phyloP scores from a whole-genome alignment of 2,113 vertebrate genomes.

The Sinocyclocheilus grahami region DNA sequence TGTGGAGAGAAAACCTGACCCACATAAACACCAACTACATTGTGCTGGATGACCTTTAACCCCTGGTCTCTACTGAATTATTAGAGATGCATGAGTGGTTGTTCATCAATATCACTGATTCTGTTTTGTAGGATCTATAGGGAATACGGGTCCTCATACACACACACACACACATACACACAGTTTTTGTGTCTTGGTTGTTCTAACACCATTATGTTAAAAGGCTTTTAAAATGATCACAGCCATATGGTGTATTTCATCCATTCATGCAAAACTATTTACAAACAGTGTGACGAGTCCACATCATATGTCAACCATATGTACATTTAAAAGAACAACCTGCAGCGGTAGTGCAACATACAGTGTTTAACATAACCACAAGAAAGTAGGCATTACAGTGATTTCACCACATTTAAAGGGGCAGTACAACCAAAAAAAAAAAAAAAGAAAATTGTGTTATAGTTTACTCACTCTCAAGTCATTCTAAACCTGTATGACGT shows the following conservation, averaged over 20 bases:
- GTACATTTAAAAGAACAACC: background rate
- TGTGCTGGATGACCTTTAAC: constrained; percentile 60
- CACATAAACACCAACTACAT: constrained; percentile 9
- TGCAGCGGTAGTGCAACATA: background rate
- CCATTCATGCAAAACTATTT: background rate
- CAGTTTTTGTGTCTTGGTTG: background rate
- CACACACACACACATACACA: background rate
- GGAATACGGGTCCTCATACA: background rate
- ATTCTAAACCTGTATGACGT: too few relatives aligned
- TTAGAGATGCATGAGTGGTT: constrained; percentile 50
- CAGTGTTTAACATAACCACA: background rate
- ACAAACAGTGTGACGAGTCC: background rate
- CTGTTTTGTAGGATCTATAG: background rate
- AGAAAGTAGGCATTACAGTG: background rate
- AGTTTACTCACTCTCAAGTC: too few relatives aligned
- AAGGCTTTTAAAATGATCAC: constrained; percentile 1
- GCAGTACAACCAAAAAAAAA: too few relatives aligned
- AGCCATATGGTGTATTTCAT: constrained; percentile 15
- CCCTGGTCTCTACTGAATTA: constrained; percentile 62
- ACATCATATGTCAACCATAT: constrained; percentile 18
- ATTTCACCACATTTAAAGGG: background rate
- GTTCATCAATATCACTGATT: constrained; percentile 65
- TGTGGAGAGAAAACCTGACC: background rate
- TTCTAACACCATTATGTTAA: background rate
- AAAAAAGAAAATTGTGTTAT: too few relatives aligned